Conservation (phyloP, 1,140 invertebrate genomes). For the Dendrolimus punctatus region DNA sequence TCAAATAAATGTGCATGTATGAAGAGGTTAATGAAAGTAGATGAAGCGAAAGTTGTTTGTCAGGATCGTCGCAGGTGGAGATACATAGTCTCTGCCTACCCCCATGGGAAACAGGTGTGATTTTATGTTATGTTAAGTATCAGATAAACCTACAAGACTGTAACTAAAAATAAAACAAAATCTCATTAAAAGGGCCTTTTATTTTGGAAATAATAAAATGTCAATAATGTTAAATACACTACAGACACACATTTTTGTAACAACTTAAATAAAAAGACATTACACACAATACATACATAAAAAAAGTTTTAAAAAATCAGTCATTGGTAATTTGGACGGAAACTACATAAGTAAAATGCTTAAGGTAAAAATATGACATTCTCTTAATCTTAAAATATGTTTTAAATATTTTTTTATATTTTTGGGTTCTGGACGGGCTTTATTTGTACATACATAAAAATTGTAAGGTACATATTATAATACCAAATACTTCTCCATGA, state of each 20-base stretch:
- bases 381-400: conserved; percentile 15
- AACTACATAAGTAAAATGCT: conserved; percentile 62
- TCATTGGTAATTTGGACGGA: conserved; percentile 67
- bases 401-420: conserved; percentile 10
- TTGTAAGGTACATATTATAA: too few relatives aligned
- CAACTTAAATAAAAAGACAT: conserved; percentile 38
- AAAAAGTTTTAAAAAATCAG: conserved; percentile 56
- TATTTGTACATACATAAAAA: conserved; percentile 25
- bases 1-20: too few relatives aligned
- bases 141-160: too few relatives aligned
- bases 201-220: conserved; percentile 55
- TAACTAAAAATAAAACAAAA: too few relatives aligned
- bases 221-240: conserved; percentile 29
- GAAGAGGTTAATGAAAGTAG: too few relatives aligned
- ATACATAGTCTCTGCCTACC: too few relatives aligned
- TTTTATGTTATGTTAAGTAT: too few relatives aligned
- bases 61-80: too few relatives aligned
- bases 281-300: conserved; percentile 41
- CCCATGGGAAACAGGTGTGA: too few relatives aligned
- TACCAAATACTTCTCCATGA: too few relatives aligned
- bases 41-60: too few relatives aligned
- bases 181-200: conserved; percentile 14
- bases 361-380: conserved; percentile 39
- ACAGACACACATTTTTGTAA: conserved; percentile 32
- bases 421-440: conserved; percentile 31